phyloP scores from a whole-genome alignment of 2,797 vertebrate genomes.

The Hafferia zeledoni region DNA sequence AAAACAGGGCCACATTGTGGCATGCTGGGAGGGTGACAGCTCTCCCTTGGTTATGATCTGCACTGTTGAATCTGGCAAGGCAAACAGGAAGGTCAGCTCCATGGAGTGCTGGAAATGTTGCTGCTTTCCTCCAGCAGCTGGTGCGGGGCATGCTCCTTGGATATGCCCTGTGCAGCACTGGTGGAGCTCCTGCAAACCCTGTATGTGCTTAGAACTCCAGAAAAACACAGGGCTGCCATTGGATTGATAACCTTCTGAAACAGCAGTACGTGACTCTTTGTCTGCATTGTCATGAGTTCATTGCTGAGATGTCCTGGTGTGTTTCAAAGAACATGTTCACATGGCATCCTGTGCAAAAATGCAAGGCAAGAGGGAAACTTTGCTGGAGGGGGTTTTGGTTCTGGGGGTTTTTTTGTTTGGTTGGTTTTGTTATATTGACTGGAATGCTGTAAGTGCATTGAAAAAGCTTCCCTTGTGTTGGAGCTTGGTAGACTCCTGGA shows the following conservation, averaged over 20 bases:
- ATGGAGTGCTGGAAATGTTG: neutral
- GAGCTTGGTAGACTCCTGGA: neutral
- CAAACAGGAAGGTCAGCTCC: neutral
- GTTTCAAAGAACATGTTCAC: neutral
- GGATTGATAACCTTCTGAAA: neutral
- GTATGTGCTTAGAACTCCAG: too few species aligned
- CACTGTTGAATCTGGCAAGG: rapidly evolving
- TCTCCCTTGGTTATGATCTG: neutral
- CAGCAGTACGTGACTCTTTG: neutral
- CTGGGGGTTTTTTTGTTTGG: too few species aligned
- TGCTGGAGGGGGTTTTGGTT: neutral
- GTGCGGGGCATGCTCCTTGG: rapidly evolving
- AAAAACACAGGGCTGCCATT: neutral
- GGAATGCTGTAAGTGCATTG: neutral
- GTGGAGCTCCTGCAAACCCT: neutral
- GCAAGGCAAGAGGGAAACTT: neutral
- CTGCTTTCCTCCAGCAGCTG: neutral
- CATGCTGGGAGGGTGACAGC: neutral
- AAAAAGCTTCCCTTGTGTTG: neutral
- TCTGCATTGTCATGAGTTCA: neutral
- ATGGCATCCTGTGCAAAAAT: neutral
- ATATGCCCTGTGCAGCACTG: rapidly evolving
- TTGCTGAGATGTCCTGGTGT: neutral
- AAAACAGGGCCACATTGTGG: neutral
- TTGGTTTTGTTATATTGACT: neutral